Percentiles rank a stretch among this genome's conserved stretches.
phyloP scores from a whole-genome alignment of 2,797 vertebrate genomes.

The Silurus aristotelis region DNA sequence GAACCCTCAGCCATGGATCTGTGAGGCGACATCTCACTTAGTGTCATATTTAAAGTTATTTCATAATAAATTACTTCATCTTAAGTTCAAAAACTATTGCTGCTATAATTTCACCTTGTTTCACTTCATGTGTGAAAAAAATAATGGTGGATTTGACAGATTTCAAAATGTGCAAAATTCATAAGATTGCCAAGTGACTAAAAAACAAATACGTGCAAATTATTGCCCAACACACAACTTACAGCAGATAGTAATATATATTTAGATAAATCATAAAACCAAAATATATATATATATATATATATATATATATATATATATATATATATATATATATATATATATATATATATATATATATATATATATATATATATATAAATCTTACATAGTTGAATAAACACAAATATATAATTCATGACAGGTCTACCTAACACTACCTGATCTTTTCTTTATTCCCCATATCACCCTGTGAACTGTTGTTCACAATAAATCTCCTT shows the following conservation, averaged over 20 bases:
- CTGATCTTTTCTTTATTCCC: slow-evolving; percentile 2
- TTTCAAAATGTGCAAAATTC: background rate
- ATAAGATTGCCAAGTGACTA: background rate
- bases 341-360: background rate
- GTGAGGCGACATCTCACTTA: background rate
- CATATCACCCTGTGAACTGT: slow-evolving; percentile 45
- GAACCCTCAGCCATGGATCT: background rate
- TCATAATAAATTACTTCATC: background rate
- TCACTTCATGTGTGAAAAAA: background rate
- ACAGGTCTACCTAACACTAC: too few species aligned
- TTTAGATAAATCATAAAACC: background rate
- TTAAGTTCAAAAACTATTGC: background rate
- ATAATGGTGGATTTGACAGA: background rate
- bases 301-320: background rate
- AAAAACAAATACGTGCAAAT: background rate
- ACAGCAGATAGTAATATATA: background rate
- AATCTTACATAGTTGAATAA: background rate
- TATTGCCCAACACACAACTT: background rate
- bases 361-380: background rate
- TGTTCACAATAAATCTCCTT: slow-evolving; percentile 53
- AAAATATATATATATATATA: background rate
- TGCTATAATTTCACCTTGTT: background rate
- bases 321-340: background rate
- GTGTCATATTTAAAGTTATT: background rate
- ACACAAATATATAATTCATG: background rate